Evolutionary conservation across 2,113 vertebrate genomes (phyloP).

Genomic region (Melanerpes formicivorus): DNA sequence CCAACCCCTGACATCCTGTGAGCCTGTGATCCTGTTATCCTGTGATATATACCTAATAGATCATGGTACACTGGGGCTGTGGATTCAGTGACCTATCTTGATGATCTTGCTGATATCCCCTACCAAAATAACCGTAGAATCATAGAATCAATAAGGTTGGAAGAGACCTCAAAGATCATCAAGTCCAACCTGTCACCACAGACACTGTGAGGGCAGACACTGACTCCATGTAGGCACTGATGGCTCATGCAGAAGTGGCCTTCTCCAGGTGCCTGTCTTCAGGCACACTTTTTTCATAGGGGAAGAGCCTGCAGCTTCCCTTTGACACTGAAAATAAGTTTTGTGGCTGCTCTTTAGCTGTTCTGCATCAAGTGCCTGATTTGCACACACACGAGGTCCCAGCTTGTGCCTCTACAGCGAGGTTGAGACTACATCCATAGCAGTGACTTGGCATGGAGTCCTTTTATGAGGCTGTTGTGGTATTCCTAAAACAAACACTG

Average conservation of each 20-base stretch:
- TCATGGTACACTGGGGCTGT: no score
- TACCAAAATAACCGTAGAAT: not conserved
- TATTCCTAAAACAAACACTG: slow-evolving; percentile 29
- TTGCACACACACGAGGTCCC: not conserved
- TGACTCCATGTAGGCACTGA: not conserved
- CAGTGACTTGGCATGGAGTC: slow-evolving; percentile 20
- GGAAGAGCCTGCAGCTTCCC: not conserved
- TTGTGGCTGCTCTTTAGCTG: not conserved
- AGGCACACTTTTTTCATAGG: not conserved
- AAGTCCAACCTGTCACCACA: no score
- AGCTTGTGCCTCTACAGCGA: not conserved
- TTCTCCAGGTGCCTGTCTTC: not conserved
- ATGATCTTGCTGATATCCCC: not conserved
- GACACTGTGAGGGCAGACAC: not conserved
- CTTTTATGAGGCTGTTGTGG: not conserved
- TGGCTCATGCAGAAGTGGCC: not conserved
- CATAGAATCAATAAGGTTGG: no score
- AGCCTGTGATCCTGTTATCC: no score
- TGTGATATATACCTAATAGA: no score
- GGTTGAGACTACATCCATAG: not conserved
- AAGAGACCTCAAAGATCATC: no score
- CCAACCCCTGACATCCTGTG: no score
- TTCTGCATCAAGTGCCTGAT: not conserved
- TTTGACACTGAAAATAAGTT: not conserved
- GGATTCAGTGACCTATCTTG: not conserved